A percentile compares a stretch with the other conserved stretches of the same genome.
These are phyloP conservation scores for Megastigmus dorsalis DNA, from an alignment of 2,888 invertebrate genomes.

Conservation along the genomic window DNA sequence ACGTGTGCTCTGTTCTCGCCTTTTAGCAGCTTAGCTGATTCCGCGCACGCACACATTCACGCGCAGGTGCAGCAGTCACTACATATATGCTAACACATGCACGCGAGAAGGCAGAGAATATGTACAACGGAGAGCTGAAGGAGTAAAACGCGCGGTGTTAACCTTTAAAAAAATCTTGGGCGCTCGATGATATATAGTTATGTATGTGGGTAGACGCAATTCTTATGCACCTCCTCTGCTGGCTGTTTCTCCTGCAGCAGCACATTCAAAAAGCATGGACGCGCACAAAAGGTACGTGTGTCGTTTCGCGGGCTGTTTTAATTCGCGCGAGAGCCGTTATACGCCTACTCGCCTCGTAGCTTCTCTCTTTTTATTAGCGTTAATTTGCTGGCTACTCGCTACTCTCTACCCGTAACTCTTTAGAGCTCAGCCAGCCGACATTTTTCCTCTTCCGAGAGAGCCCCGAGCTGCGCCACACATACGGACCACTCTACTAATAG, in stretches of 20 bases:
- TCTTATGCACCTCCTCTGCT: background rate
- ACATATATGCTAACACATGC: background rate
- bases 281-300: background rate
- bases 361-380: background rate
- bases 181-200: background rate
- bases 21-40: constrained; percentile 14
- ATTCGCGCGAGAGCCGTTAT: too few relatives aligned
- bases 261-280: background rate
- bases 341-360: too few relatives aligned
- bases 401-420: constrained; percentile 49
- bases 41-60: constrained; percentile 5
- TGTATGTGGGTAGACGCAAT: background rate
- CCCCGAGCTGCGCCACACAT: constrained; percentile 58
- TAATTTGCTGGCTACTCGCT: constrained; percentile 21
- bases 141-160: background rate
- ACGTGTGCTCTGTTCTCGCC: constrained; percentile 4
- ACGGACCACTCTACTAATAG: too few relatives aligned
- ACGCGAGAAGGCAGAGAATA: background rate
- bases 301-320: too few relatives aligned
- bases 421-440: constrained; percentile 71
- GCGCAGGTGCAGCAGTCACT: constrained; percentile 36
- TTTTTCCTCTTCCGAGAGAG: constrained; percentile 66
- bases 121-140: background rate
- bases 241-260: background rate
- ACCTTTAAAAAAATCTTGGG: background rate